Base-by-base conservation (phyloP, 2,888 invertebrate species). In the Euplagia quadripunctaria region DNA sequence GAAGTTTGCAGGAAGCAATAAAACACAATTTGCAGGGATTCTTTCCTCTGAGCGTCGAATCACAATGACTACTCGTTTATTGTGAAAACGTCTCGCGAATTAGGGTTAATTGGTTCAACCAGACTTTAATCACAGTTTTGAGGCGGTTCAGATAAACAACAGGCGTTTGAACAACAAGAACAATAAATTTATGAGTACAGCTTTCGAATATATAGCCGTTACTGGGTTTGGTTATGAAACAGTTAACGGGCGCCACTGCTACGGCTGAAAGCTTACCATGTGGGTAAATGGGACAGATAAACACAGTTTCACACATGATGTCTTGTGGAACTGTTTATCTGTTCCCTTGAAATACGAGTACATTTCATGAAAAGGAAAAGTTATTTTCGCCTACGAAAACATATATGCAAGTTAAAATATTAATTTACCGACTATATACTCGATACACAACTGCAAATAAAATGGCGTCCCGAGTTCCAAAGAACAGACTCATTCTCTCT, bases 221-320 rank as follows among this genome's bases (percentile, higher is more conserved):
- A 41, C 6, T 46, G 61, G 46, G 43, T 64, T 64, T 55, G 55
- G 67, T 84, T 84, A 77, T 78, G 73, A 72, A 66, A 72, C 55
- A 64, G 70, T 66, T 65, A 61, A 49, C 68, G 31, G 65, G 43
- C 69, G 75, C 78, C 75, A 74, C 75, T 76, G 70, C 66, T 76
- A 74, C 72, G 70, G 74, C 74, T 74, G 73, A 76, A 74, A 82
- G 55, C 55, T 12, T 42, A 55, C 74, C 75, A 75, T 76, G 76
- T 83, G 73, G 74, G 68, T 77, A 86, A 85, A 81, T 87, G 80
- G 85, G 72, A 82, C 87, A 82, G 74, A 83, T 84, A 84, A 87
- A 86, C 84, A 86, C 69, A 78, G 43, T 6, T 52, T 14, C 63
- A 71, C n/a, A 67, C 55, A 55, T 68, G 31, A 31, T 31, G 69